Evolutionary conservation across 1,140 invertebrate species (phyloP).

Genomic region (Cecropterus lyciades): DNA sequence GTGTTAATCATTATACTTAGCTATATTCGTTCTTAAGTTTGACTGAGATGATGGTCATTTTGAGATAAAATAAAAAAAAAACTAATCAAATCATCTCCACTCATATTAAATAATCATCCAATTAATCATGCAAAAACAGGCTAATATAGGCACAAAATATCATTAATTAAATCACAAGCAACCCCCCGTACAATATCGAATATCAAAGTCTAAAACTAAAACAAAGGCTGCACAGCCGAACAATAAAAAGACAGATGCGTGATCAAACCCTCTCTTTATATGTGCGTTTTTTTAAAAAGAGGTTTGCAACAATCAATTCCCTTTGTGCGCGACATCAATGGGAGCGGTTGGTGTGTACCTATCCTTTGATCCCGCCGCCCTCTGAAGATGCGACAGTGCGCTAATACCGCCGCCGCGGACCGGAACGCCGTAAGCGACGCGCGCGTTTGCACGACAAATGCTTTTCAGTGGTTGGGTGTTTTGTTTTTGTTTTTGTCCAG

Average conservation of each 20-base stretch:
- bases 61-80: no score
- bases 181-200: slow-evolving; percentile 26
- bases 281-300: slow-evolving; percentile 70
- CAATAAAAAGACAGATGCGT: slow-evolving; percentile 69
- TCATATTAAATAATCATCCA: no score
- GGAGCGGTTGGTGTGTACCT: slow-evolving; percentile 78
- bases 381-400: slow-evolving; percentile 79
- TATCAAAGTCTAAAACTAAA: slow-evolving; percentile 26
- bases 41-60: no score
- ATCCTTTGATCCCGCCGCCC: slow-evolving; percentile 82
- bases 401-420: slow-evolving; percentile 67
- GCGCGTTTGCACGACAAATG: slow-evolving; percentile 12
- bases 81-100: no score
- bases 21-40: no score
- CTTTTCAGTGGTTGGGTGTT: background rate
- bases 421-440: slow-evolving; percentile 62
- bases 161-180: slow-evolving; percentile 18
- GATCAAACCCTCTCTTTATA: slow-evolving; percentile 70
- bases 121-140: background rate
- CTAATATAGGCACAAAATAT: slow-evolving; percentile 16
- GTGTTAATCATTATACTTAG: no score
- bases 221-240: slow-evolving; percentile 29
- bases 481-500: background rate
- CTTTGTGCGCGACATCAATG: slow-evolving; percentile 83
- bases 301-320: slow-evolving; percentile 83